These are phyloP conservation scores for Grapholita molesta DNA, from an alignment of 1,140 invertebrate species.

Conservation along the genomic window DNA sequence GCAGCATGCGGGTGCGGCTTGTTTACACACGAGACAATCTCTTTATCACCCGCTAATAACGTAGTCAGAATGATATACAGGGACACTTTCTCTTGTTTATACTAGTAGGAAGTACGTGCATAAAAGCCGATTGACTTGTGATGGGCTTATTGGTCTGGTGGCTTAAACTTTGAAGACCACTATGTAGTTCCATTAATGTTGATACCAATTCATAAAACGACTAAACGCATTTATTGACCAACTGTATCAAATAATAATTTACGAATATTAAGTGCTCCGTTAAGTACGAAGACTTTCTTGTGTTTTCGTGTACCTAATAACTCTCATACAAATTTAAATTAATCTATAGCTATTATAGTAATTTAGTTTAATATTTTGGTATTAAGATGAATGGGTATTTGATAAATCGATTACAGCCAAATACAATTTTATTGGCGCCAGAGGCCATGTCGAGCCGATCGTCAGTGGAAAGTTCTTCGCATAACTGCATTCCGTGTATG, in stretches of 20 bases:
- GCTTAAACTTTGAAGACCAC: background rate
- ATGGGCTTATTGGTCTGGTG: background rate
- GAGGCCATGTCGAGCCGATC: conserved; percentile 28
- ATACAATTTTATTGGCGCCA: conserved; percentile 26
- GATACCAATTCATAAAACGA: background rate
- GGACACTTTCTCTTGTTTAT: conserved; percentile 37
- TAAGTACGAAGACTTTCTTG: too few species aligned
- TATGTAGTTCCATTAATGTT: background rate
- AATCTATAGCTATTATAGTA: conserved; percentile 4
- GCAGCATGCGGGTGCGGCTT: conserved; percentile 45
- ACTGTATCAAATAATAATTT: too few species aligned
- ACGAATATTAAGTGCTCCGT: too few species aligned
- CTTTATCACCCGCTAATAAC: conserved; percentile 31
- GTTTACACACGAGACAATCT: conserved; percentile 20
- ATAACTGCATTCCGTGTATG: conserved; percentile 42
- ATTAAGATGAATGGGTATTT: background rate
- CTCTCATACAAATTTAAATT: background rate
- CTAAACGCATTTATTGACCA: too few species aligned
- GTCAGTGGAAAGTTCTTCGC: conserved; percentile 41
- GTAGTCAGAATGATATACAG: conserved; percentile 29
- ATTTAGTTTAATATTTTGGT: background rate
- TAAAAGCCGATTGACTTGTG: background rate
- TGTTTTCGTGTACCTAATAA: background rate
- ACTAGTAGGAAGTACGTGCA: background rate
- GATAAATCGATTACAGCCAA: conserved; percentile 20